Percentiles rank a stretch among this genome's conserved stretches.
Conservation (phyloP, 2,113 vertebrate species). For the Vombatus ursinus region DNA sequence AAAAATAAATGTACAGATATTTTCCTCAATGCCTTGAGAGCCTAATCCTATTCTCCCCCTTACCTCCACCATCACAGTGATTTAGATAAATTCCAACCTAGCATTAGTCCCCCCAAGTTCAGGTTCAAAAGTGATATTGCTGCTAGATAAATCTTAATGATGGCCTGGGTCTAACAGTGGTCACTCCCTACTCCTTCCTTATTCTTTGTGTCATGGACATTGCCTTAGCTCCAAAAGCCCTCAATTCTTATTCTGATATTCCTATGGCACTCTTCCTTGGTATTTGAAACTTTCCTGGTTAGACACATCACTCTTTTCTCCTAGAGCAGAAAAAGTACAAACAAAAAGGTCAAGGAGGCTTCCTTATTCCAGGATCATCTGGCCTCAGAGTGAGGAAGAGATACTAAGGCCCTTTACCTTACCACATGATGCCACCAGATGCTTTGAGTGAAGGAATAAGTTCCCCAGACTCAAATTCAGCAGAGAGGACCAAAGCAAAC, state of each 20-base stretch:
- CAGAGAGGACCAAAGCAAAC: neutral
- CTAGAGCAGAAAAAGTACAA: neutral
- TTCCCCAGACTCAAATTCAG: neutral
- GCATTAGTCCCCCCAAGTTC: no score
- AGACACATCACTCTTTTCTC: neutral
- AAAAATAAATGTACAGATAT: no score
- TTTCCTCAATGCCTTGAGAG: no score
- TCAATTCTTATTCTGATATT: neutral
- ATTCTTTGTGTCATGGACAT: neutral
- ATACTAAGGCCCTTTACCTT: neutral
- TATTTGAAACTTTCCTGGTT: neutral
- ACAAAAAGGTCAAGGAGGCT: neutral
- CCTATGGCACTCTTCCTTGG: no score
- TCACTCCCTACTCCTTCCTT: neutral
- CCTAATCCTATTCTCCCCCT: no score
- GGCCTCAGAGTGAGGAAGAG: neutral
- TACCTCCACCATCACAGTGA: no score
- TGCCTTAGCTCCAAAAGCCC: neutral
- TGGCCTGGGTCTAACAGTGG: neutral
- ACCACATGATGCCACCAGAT: neutral
- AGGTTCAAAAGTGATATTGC: neutral
- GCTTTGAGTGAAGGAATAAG: neutral
- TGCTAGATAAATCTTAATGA: neutral
- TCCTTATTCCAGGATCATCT: neutral
- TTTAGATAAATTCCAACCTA: no score